Conservation (phyloP, 2,797 vertebrate genomes). For the Remorina albescens region DNA sequence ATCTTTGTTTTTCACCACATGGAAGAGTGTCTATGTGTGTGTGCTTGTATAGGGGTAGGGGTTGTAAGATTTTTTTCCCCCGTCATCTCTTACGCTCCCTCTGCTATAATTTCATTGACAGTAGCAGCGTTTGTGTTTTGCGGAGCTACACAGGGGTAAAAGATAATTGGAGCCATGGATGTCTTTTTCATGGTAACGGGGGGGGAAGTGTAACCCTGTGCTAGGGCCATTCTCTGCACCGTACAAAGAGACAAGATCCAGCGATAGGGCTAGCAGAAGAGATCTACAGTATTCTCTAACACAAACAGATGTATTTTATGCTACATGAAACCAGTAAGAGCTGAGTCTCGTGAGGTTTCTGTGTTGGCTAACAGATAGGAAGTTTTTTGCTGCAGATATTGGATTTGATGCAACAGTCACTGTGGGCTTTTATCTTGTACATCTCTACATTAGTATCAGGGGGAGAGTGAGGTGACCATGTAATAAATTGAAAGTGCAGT, state of each 20-base stretch:
- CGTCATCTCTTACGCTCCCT: constrained; percentile 51
- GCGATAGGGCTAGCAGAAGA: constrained; percentile 59
- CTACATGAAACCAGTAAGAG: constrained; percentile 29
- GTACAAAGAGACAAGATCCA: constrained; percentile 62
- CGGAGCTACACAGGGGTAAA: constrained; percentile 60
- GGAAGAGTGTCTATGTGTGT: constrained; percentile 5
- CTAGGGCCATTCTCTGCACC: constrained; percentile 49
- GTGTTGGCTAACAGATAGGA: constrained; percentile 36
- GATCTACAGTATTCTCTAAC: constrained; percentile 68
- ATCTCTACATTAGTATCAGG: constrained; percentile 48
- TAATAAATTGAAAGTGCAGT: constrained; percentile 57
- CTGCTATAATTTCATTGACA: constrained; percentile 67
- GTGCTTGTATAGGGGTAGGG: neutral
- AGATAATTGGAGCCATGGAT: constrained; percentile 76
- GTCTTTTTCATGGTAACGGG: constrained; percentile 68
- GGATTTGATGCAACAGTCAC: constrained; percentile 44
- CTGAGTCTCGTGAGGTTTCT: constrained; percentile 45
- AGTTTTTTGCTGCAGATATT: constrained; percentile 28
- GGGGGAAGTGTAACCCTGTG: constrained; percentile 60
- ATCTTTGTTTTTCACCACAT: constrained; percentile 40
- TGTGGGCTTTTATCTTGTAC: constrained; percentile 47
- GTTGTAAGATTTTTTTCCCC: constrained; percentile 15
- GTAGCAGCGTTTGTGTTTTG: constrained; percentile 67
- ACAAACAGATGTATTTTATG: constrained; percentile 70
- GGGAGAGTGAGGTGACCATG: constrained; percentile 41